Percentiles rank a stretch among this genome's conserved stretches.
phyloP scores from a whole-genome alignment of 2,797 vertebrate species.

The Scarus forsteni region DNA sequence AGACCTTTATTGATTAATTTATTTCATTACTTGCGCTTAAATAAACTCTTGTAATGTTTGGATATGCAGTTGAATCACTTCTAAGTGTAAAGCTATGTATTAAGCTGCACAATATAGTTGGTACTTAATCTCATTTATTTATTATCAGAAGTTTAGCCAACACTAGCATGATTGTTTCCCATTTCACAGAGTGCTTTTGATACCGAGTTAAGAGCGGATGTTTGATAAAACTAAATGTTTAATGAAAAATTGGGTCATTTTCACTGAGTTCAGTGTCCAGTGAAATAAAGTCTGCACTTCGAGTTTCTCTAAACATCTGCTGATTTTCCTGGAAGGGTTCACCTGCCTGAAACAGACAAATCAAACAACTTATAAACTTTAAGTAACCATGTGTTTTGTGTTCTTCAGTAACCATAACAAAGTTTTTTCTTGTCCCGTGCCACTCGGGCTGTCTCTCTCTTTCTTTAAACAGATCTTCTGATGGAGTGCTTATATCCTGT shows the following conservation, averaged over 20 bases:
- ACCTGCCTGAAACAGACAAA: conserved; percentile 17
- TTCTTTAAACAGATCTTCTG: not conserved
- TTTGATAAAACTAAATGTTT: not conserved
- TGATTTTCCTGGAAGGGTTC: conserved; percentile 28
- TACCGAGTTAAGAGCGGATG: conserved; percentile 14
- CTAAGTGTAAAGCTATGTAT: conserved; percentile 7
- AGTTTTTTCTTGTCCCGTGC: conserved; percentile 5
- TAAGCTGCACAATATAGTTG: conserved; percentile 6
- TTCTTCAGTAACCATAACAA: not conserved
- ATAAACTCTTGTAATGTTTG: not conserved
- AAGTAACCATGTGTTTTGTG: conserved; percentile 27
- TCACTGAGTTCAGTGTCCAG: conserved; percentile 2
- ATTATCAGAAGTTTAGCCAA: not conserved
- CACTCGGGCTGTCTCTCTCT: not conserved
- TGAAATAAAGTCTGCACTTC: conserved; percentile 31
- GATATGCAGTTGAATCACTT: conserved; percentile 12
- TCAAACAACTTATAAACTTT: conserved; percentile 43
- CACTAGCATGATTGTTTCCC: conserved; percentile 3
- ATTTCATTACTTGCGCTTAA: too few relatives aligned
- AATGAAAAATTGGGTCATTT: not conserved
- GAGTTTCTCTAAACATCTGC: conserved; percentile 46
- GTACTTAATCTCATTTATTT: conserved; percentile 2
- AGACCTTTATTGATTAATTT: too few relatives aligned
- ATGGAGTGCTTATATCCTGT: conserved; percentile 2
- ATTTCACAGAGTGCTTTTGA: conserved; percentile 3